phyloP scores from a whole-genome alignment of 2,888 invertebrate species.

The Drosophila limbata region DNA sequence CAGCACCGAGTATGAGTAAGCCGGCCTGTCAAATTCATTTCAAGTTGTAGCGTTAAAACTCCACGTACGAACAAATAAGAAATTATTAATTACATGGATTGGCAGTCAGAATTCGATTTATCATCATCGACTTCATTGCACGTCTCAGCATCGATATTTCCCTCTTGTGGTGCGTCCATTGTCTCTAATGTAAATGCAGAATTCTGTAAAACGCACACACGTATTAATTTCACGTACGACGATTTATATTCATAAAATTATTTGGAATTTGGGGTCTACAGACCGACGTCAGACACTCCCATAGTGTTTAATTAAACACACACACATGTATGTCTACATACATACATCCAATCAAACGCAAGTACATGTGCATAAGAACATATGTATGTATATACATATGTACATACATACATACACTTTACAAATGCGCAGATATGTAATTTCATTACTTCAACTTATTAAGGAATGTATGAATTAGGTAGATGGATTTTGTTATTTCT shows the following conservation, averaged over 20 bases:
- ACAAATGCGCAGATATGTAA: conserved; percentile 21
- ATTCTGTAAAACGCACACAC: conserved; percentile 20
- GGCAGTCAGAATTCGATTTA: conserved; percentile 70
- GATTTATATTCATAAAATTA: not conserved
- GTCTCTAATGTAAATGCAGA: conserved; percentile 38
- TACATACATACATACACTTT: not conserved
- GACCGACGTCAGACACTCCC: conserved; percentile 9
- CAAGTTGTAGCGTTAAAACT: not conserved
- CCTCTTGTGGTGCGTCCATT: conserved; percentile 72
- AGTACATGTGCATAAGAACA: not conserved
- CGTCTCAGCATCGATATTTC: conserved; percentile 61
- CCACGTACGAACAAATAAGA: not conserved
- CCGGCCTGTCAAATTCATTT: conserved; percentile 67
- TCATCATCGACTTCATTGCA: conserved; percentile 69
- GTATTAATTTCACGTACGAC: conserved; percentile 2
- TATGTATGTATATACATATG: too few relatives aligned
- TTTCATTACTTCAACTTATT: not conserved
- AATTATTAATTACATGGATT: conserved; percentile 64
- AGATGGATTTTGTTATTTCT: not conserved
- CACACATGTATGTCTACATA: not conserved
- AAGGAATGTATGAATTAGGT: conserved; percentile 7
- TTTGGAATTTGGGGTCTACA: not conserved
- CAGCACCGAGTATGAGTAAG: conserved; percentile 83
- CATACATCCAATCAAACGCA: not conserved
- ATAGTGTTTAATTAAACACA: conserved; percentile 9